Evolutionary conservation across 2,888 invertebrate species (phyloP).

Genomic region (Epirrhoe tristata): DNA sequence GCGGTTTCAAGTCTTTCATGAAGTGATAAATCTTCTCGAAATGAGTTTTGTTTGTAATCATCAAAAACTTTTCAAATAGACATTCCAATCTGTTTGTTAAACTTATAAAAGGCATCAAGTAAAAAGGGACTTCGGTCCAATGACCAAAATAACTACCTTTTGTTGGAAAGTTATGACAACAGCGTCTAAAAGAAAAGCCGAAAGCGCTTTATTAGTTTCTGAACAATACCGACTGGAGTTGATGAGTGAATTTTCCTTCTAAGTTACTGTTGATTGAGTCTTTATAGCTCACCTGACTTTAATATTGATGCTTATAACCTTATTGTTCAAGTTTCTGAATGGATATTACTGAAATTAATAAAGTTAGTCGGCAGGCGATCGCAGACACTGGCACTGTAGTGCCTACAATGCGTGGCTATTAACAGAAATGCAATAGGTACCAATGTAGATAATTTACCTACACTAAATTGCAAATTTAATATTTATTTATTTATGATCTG

Average conservation of each 20-base stretch:
- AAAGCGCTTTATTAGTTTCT: slow-evolving; percentile 32
- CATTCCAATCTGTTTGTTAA: slow-evolving; percentile 7
- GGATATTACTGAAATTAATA: slow-evolving; percentile 6
- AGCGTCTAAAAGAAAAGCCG: slow-evolving; percentile 17
- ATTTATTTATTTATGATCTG: too few relatives aligned
- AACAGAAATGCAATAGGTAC: too few relatives aligned
- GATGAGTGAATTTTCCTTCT: slow-evolving; percentile 35
- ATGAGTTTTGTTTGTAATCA: not conserved
- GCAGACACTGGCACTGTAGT: too few relatives aligned
- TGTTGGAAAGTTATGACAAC: slow-evolving; percentile 19
- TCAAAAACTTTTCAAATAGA: slow-evolving; percentile 9
- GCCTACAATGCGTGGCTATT: too few relatives aligned
- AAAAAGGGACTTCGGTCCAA: slow-evolving; percentile 22
- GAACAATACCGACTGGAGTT: slow-evolving; percentile 27
- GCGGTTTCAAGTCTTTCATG: not conserved
- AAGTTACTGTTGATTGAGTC: slow-evolving; percentile 29
- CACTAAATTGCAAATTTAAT: too few relatives aligned
- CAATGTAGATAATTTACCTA: too few relatives aligned
- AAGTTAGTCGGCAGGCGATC: not conserved
- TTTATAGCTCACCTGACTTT: slow-evolving; percentile 20
- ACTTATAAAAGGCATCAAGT: slow-evolving; percentile 15
- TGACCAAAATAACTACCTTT: slow-evolving; percentile 12
- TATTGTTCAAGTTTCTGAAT: slow-evolving; percentile 5
- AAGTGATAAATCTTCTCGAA: not conserved
- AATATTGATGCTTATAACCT: slow-evolving; percentile 11